Percentiles rank a stretch among this genome's conserved stretches.
Evolutionary conservation across 2,797 vertebrate species (phyloP).

Genomic region (Sardinella longiceps): DNA sequence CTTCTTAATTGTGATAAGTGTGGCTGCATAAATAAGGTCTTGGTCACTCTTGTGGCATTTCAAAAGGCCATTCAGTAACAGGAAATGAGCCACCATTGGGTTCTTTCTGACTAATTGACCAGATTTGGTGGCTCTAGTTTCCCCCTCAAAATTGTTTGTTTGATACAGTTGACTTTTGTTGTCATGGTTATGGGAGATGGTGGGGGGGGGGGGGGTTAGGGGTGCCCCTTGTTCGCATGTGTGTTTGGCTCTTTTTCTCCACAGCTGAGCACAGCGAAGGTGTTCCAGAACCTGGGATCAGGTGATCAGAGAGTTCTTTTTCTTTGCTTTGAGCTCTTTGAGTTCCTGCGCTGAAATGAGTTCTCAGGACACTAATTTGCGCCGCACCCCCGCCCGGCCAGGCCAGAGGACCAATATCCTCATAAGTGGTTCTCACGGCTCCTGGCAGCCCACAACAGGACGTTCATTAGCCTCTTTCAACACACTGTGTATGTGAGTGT

Average conservation of each 20-base stretch:
- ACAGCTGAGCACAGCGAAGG: conserved; percentile 58
- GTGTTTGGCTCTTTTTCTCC: conserved; percentile 44
- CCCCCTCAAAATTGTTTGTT: conserved; percentile 65
- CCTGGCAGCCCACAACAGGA: conserved; percentile 74
- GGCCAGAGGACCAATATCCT: conserved; percentile 73
- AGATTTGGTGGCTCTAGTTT: conserved; percentile 65
- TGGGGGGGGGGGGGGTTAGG: no score
- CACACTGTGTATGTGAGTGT: conserved; percentile 48
- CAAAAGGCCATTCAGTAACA: conserved; percentile 58
- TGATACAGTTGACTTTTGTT: conserved; percentile 57
- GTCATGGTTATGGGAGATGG: conserved; percentile 39
- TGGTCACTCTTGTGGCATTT: conserved; percentile 53
- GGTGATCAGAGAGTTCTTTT: conserved; percentile 27
- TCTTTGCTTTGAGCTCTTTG: conserved; percentile 62
- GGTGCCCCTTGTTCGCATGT: conserved; percentile 46
- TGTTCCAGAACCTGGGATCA: conserved; percentile 61
- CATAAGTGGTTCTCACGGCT: conserved; percentile 84
- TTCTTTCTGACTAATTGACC: conserved; percentile 60
- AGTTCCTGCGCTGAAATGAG: conserved; percentile 80
- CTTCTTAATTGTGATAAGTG: conserved; percentile 42
- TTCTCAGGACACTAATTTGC: conserved; percentile 76
- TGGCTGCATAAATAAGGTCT: conserved; percentile 47
- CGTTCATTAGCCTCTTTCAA: conserved; percentile 81
- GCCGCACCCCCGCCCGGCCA: conserved; percentile 65
- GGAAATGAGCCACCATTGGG: conserved; percentile 68